These are phyloP conservation scores for Pheosia gnoma DNA, from an alignment of 2,888 invertebrate genomes.

Conservation along the genomic window DNA sequence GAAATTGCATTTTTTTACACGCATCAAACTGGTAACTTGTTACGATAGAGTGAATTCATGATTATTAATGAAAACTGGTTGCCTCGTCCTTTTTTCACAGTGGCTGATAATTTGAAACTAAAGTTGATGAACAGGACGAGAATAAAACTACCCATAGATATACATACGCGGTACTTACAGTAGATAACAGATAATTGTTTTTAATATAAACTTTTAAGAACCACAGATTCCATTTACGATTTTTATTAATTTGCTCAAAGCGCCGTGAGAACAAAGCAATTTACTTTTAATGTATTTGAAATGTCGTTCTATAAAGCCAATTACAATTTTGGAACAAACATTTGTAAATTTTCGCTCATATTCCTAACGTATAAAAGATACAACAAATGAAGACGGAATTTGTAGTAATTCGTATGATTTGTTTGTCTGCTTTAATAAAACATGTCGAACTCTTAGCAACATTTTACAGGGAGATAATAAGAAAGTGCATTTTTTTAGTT, in stretches of 20 bases:
- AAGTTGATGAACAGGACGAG: not conserved
- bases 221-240: not conserved
- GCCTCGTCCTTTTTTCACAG: constrained; percentile 1
- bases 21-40: constrained; percentile 3
- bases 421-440: not conserved
- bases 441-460: not conserved
- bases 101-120: not conserved
- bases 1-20: constrained; percentile 14
- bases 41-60: constrained; percentile 27
- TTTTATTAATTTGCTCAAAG: not conserved
- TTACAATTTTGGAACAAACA: too few relatives aligned
- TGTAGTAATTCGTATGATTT: too few relatives aligned
- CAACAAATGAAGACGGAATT: too few relatives aligned
- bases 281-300: not conserved
- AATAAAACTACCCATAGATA: not conserved
- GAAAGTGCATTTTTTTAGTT: not conserved
- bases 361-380: too few relatives aligned
- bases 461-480: not conserved
- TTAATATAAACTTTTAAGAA: not conserved
- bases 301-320: not conserved
- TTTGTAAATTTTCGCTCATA: too few relatives aligned
- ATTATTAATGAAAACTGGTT: constrained; percentile 21
- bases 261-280: not conserved
- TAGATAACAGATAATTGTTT: not conserved
- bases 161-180: not conserved